Percentiles rank a stretch among this genome's conserved stretches.
These are phyloP conservation scores for Sarotherodon lohbergeri DNA, from an alignment of 2,113 vertebrate species.

Conservation along the genomic window DNA sequence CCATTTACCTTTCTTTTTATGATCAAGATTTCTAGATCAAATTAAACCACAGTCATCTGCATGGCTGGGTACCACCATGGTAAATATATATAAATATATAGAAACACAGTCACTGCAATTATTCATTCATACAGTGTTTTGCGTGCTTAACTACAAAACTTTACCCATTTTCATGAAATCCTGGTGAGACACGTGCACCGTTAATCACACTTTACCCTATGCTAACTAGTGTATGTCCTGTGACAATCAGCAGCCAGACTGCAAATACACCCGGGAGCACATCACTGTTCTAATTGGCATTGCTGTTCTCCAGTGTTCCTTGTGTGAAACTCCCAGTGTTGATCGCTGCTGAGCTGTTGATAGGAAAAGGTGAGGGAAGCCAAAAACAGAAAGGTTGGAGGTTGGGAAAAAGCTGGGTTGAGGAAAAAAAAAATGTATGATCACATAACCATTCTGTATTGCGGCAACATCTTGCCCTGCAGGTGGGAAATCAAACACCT, in stretches of 20 bases:
- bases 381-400: neutral
- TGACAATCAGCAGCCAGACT: conserved; percentile 24
- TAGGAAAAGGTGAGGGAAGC: neutral
- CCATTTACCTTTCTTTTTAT: neutral
- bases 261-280: neutral
- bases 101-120: neutral
- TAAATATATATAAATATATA: neutral
- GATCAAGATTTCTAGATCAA: neutral
- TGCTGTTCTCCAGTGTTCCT: neutral
- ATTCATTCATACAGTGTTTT: neutral
- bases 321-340: neutral
- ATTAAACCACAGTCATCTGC: neutral
- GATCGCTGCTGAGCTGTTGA: neutral
- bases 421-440: neutral
- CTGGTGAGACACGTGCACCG: neutral
- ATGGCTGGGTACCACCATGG: neutral
- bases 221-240: neutral
- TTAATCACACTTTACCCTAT: neutral
- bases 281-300: conserved; percentile 2
- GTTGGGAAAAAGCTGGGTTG: neutral
- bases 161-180: neutral
- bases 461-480: conserved; percentile 13
- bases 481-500: neutral
- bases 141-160: neutral
- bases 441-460: neutral